These are phyloP conservation scores for Alligator mississippiensis DNA, from an alignment of 2,113 vertebrate genomes.

Conservation along the genomic window DNA sequence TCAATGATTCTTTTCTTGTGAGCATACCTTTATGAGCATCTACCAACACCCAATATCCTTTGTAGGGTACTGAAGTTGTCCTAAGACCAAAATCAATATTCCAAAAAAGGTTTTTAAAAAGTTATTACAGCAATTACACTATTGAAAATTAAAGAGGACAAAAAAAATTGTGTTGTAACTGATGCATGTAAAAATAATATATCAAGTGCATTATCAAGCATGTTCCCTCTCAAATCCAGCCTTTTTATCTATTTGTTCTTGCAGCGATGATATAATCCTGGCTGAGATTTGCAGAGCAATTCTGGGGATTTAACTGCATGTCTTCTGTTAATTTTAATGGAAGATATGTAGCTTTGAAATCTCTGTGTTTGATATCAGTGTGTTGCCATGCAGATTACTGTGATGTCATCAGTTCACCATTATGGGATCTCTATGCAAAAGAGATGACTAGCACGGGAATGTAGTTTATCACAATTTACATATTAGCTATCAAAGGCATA, in stretches of 20 bases:
- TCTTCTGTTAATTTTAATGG: constrained; percentile 58
- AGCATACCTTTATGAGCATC: background rate
- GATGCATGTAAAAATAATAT: constrained; percentile 27
- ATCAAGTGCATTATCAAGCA: constrained; percentile 38
- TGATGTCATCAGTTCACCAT: constrained; percentile 4
- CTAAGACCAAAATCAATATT: background rate
- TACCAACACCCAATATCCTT: background rate
- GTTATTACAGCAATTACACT: background rate
- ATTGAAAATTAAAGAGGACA: background rate
- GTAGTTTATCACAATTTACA: background rate
- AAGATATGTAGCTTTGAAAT: constrained; percentile 39
- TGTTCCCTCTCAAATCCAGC: constrained; percentile 43
- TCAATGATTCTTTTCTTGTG: background rate
- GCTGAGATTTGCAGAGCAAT: constrained; percentile 34
- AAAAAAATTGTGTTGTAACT: constrained; percentile 31
- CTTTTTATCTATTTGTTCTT: constrained; percentile 47
- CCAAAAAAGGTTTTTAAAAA: background rate
- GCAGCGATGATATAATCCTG: constrained; percentile 58
- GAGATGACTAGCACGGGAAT: constrained; percentile 23
- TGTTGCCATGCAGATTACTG: constrained; percentile 64
- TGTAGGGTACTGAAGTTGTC: background rate
- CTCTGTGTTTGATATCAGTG: background rate
- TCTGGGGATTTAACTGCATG: constrained; percentile 59
- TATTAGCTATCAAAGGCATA: background rate
- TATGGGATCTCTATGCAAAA: constrained; percentile 25